Percentiles rank a stretch among this genome's conserved stretches.
These are phyloP conservation scores for Mormyrus iriodes DNA, from an alignment of 2,113 vertebrate genomes.

Conservation along the genomic window DNA sequence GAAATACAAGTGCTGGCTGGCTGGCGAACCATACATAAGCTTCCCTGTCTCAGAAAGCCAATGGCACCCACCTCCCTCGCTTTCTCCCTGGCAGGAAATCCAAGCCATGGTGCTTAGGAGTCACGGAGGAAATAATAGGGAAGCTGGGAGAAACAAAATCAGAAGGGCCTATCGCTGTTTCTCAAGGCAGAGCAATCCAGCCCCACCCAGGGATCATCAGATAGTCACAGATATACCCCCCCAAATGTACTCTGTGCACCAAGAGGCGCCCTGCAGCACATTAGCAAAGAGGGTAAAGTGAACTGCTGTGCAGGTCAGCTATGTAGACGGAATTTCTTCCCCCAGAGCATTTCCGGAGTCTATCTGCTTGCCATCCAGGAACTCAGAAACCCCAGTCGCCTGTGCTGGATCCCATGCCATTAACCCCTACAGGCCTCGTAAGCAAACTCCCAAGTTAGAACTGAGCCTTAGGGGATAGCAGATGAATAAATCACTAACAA, in stretches of 20 bases:
- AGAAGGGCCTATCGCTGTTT: slow-evolving; percentile 58
- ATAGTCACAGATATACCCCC: neutral
- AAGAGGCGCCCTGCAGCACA: neutral
- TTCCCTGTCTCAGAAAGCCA: slow-evolving; percentile 53
- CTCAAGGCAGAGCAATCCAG: slow-evolving; percentile 53
- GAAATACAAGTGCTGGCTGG: slow-evolving; percentile 22
- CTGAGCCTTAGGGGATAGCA: neutral
- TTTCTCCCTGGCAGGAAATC: slow-evolving; percentile 53
- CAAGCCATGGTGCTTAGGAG: slow-evolving; percentile 56
- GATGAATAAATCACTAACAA: neutral
- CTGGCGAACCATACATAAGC: slow-evolving; percentile 27
- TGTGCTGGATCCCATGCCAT: neutral
- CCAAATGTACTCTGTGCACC: neutral
- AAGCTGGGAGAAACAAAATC: slow-evolving; percentile 64
- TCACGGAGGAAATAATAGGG: slow-evolving; percentile 68
- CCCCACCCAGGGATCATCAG: slow-evolving; percentile 38
- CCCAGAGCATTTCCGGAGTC: neutral
- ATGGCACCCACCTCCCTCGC: neutral
- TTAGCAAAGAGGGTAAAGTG: neutral
- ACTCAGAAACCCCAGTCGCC: neutral
- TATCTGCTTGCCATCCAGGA: neutral
- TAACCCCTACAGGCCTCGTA: neutral
- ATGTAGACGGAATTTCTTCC: neutral
- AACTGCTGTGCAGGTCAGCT: neutral
- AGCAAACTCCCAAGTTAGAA: neutral